These are phyloP conservation scores for Apis mellifera DNA, from an alignment of 1,140 invertebrate genomes.

Conservation along the genomic window Amel_HAv3.1 CM009932.2:12553501-12554000, in stretches of 20 bases:
- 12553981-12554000: not conserved
- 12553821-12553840: not conserved
- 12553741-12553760: not conserved
- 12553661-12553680: not conserved
- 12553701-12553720: not conserved
- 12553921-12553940: not conserved
- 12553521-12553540: not conserved
- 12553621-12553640: not conserved
- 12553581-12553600: slow-evolving; percentile 16
- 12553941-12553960: not conserved
- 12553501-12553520: not conserved
- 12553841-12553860: slow-evolving; percentile 7
- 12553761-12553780: not conserved
- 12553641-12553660: not conserved
- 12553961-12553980: slow-evolving; percentile 11
- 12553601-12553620: not conserved
- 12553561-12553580: not conserved
- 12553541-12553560: not conserved
- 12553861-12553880: not conserved
- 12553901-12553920: not conserved
- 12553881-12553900: not conserved
- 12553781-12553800: not conserved
- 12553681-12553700: not conserved
- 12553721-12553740: not conserved
- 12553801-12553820: slow-evolving; percentile 2